Percentiles rank a stretch among this genome's conserved stretches.
phyloP scores from a whole-genome alignment of 64 coral and sea anemone species.

The Porites australiensis region DNA sequence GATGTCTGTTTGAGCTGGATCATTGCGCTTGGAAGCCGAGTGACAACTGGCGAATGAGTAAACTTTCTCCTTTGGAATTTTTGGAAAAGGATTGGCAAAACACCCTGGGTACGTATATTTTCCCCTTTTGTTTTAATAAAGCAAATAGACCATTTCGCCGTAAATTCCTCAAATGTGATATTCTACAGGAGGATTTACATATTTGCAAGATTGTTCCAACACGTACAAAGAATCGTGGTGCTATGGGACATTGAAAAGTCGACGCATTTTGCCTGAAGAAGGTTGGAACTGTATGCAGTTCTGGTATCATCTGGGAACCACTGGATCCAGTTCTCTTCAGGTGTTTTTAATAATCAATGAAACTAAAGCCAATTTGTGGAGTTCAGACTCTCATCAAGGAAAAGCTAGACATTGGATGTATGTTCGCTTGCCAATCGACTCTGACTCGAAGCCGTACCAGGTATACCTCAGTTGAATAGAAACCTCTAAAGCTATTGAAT shows the following conservation, averaged over 20 bases:
- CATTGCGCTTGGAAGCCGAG: constrained; percentile 36
- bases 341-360: constrained; percentile 20
- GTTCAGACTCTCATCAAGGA: not conserved
- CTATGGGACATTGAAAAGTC: constrained; percentile 17
- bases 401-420: not conserved
- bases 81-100: not conserved
- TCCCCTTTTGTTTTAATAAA: not conserved
- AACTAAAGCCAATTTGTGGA: not conserved
- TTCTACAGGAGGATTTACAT: constrained; percentile 26
- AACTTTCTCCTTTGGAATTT: not conserved
- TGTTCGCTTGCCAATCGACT: not conserved
- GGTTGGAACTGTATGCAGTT: constrained; percentile 44
- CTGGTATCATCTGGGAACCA: constrained; percentile 29
- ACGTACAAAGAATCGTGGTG: not conserved
- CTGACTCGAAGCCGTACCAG: not conserved
- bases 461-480: too few species aligned
- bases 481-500: too few species aligned
- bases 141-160: too few species aligned
- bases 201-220: not conserved
- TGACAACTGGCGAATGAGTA: not conserved
- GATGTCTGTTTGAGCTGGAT: constrained; percentile 37
- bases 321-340: not conserved
- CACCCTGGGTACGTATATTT: not conserved
- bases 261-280: not conserved
- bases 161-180: not conserved